These are phyloP conservation scores for Pandemis corylana DNA, from an alignment of 2,888 invertebrate species.

Conservation along the genomic window DNA sequence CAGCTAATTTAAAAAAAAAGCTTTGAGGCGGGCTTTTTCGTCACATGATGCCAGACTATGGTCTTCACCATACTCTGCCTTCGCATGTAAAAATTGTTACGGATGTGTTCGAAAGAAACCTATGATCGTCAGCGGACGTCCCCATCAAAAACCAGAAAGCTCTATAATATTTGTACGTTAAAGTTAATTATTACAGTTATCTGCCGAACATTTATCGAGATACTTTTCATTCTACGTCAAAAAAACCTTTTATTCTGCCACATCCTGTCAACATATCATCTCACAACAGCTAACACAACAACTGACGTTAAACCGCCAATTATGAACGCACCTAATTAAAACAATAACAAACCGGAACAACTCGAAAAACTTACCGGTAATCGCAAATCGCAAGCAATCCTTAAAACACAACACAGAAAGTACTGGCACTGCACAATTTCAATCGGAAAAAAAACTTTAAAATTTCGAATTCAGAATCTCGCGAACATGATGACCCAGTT, in stretches of 20 bases:
- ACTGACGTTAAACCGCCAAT: background rate
- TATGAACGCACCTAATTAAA: constrained; percentile 1
- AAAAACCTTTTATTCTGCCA: background rate
- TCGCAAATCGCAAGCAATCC: constrained; percentile 30
- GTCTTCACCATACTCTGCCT: too few relatives aligned
- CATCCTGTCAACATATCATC: background rate
- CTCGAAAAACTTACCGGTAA: constrained; percentile 15
- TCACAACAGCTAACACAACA: constrained; percentile 11
- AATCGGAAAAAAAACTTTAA: constrained; percentile 42
- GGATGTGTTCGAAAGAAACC: too few relatives aligned
- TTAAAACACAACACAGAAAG: constrained; percentile 30
- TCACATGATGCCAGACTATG: too few relatives aligned
- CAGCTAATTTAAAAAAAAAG: too few relatives aligned
- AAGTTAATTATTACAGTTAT: too few relatives aligned
- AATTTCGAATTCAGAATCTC: constrained; percentile 53
- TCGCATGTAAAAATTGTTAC: too few relatives aligned
- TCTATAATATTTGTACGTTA: too few relatives aligned
- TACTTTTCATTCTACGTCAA: too few relatives aligned
- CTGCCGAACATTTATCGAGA: too few relatives aligned
- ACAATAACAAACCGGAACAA: constrained; percentile 15
- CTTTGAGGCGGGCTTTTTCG: too few relatives aligned
- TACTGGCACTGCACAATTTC: constrained; percentile 41
- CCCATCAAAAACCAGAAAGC: too few relatives aligned
- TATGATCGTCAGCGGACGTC: too few relatives aligned
- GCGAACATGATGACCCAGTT: constrained; percentile 60